Percentiles rank a stretch among this genome's conserved stretches.
phyloP scores from a whole-genome alignment of 2,797 vertebrate genomes.

The Rhabdomys pumilio region DNA sequence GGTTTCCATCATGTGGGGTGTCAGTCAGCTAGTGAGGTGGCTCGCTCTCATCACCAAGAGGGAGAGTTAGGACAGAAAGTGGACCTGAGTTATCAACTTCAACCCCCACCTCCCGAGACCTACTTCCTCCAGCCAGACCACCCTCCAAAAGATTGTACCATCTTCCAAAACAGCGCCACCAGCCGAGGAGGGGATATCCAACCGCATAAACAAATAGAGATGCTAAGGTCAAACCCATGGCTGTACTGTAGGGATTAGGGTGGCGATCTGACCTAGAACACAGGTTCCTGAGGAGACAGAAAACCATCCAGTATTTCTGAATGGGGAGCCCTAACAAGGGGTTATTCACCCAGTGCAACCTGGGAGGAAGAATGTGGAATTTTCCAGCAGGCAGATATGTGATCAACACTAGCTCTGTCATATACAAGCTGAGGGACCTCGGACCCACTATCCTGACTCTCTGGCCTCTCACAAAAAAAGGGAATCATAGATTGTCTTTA shows the following conservation, averaged over 20 bases:
- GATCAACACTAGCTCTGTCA: neutral
- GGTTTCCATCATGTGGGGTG: neutral
- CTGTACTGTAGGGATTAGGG: accelerated
- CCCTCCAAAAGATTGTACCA: neutral
- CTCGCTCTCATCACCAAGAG: neutral
- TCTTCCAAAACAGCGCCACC: neutral
- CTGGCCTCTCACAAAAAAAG: neutral
- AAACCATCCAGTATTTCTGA: neutral
- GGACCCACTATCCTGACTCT: neutral
- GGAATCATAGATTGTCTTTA: neutral
- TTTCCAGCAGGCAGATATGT: neutral
- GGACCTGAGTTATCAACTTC: neutral
- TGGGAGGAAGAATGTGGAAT: neutral
- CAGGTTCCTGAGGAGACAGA: neutral
- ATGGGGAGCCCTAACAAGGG: neutral
- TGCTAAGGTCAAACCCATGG: neutral
- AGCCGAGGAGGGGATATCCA: neutral
- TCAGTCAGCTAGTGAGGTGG: neutral
- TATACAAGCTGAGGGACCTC: neutral
- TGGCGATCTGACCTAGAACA: neutral
- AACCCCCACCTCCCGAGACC: neutral
- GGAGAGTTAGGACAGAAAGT: neutral
- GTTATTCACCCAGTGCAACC: neutral
- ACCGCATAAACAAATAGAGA: neutral
- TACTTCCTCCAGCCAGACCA: neutral